Evolutionary conservation across 92 coral and sea anemone genomes (phyloP).

Genomic region (Phenganax marumi): DNA sequence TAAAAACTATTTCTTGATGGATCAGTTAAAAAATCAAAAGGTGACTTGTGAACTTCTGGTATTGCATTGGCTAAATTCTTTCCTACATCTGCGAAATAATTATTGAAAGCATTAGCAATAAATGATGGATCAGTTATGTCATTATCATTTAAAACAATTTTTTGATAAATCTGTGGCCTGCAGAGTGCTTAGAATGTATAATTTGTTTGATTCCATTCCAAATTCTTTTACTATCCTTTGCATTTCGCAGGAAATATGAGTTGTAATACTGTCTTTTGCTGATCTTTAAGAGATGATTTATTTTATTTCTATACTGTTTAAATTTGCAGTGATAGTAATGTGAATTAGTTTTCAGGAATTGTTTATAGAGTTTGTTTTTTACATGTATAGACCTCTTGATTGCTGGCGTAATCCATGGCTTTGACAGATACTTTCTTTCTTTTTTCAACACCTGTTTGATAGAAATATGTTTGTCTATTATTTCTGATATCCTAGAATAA

Average conservation of each 20-base stretch:
- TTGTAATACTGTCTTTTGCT: slow-evolving; percentile 56
- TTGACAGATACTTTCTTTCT: slow-evolving; percentile 48
- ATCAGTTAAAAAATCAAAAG: slow-evolving; percentile 30
- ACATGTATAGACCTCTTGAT: slow-evolving; percentile 47
- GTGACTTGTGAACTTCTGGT: slow-evolving; percentile 39
- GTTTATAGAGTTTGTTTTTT: slow-evolving; percentile 49
- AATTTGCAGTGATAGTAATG: slow-evolving; percentile 53
- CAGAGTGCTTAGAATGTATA: neutral
- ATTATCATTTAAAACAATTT: slow-evolving; percentile 36
- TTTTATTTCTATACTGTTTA: slow-evolving; percentile 55
- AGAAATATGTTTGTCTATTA: slow-evolving; percentile 52
- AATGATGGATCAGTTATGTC: slow-evolving; percentile 47
- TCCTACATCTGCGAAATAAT: slow-evolving; percentile 48
- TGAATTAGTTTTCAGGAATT: slow-evolving; percentile 12
- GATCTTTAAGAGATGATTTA: slow-evolving; percentile 49
- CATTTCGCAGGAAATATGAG: slow-evolving; percentile 32
- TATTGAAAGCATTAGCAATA: slow-evolving; percentile 59
- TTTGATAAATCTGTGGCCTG: neutral
- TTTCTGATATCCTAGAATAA: slow-evolving; percentile 39
- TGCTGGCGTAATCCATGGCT: slow-evolving; percentile 55
- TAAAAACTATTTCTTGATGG: slow-evolving; percentile 41
- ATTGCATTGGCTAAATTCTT: slow-evolving; percentile 45
- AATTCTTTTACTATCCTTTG: slow-evolving; percentile 49
- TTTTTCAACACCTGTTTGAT: slow-evolving; percentile 45
- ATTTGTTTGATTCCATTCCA: slow-evolving; percentile 58